Conservation (phyloP, 2,113 vertebrate genomes). For the Megalops atlanticus region DNA sequence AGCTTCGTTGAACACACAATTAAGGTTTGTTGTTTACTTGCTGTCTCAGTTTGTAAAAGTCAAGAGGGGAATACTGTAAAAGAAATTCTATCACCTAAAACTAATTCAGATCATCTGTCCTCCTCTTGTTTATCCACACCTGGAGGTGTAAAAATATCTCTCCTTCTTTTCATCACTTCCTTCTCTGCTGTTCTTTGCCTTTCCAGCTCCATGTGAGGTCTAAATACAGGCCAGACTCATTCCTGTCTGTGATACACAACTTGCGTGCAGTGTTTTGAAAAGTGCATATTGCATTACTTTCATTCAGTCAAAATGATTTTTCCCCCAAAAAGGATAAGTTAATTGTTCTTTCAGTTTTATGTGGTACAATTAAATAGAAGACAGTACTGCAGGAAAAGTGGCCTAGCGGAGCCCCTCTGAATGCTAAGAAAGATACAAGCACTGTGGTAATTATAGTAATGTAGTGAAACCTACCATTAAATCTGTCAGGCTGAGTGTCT, state of each 20-base stretch:
- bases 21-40: background rate
- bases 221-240: background rate
- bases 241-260: background rate
- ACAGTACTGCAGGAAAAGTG: background rate
- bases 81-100: constrained; percentile 26
- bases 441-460: background rate
- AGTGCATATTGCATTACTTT: background rate
- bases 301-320: background rate
- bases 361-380: background rate
- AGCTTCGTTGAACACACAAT: background rate
- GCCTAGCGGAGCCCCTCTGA: background rate
- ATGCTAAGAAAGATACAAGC: background rate
- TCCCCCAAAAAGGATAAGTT: background rate
- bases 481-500: background rate
- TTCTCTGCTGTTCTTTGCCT: background rate
- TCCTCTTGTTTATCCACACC: constrained; percentile 6
- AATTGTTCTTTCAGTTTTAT: background rate
- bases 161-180: background rate
- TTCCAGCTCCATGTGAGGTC: background rate
- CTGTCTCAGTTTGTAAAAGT: constrained; percentile 9
- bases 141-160: constrained; percentile 15
- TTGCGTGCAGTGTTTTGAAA: background rate
- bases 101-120: background rate
- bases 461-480: background rate
- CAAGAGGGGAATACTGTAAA: constrained; percentile 1